These are phyloP conservation scores for Cyanoderma ruficeps DNA, from an alignment of 2,113 vertebrate species.

Conservation along the genomic window DNA sequence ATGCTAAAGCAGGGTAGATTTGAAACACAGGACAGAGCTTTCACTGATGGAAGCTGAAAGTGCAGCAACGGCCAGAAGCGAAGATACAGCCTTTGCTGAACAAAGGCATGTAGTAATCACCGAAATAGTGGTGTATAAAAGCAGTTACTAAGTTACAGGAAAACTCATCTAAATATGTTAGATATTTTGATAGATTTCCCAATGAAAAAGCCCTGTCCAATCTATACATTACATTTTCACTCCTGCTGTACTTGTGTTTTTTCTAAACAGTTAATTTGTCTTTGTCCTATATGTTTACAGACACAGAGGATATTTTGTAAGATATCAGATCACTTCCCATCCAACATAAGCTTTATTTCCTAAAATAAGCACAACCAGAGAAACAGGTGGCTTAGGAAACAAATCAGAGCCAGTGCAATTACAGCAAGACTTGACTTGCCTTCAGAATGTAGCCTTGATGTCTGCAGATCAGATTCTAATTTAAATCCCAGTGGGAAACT, in stretches of 20 bases:
- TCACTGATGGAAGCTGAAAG: not conserved
- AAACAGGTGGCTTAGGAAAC: not conserved
- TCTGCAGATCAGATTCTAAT: slow-evolving; percentile 31
- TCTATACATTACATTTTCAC: not conserved
- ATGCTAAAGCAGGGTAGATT: not conserved
- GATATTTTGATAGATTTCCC: not conserved
- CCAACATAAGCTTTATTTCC: not conserved
- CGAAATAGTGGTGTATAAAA: not conserved
- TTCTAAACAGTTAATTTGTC: not conserved
- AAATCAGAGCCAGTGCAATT: not conserved
- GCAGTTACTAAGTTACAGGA: not conserved
- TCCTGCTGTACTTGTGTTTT: not conserved
- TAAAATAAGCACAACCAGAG: slow-evolving; percentile 6
- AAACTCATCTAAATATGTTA: not conserved
- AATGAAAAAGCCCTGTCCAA: not conserved
- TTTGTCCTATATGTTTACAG: not conserved
- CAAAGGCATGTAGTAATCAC: not conserved
- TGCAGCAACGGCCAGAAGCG: not conserved
- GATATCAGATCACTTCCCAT: slow-evolving; percentile 29
- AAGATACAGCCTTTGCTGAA: not conserved
- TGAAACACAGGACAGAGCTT: not conserved
- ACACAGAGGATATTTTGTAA: not conserved
- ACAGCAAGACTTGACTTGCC: not conserved
- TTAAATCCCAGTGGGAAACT: slow-evolving; percentile 2
- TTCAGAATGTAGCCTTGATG: not conserved